Percentiles rank a stretch among this genome's conserved stretches.
These are phyloP conservation scores for Chloropsis hardwickii DNA, from an alignment of 2,113 vertebrate species.

Conservation along the genomic window DNA sequence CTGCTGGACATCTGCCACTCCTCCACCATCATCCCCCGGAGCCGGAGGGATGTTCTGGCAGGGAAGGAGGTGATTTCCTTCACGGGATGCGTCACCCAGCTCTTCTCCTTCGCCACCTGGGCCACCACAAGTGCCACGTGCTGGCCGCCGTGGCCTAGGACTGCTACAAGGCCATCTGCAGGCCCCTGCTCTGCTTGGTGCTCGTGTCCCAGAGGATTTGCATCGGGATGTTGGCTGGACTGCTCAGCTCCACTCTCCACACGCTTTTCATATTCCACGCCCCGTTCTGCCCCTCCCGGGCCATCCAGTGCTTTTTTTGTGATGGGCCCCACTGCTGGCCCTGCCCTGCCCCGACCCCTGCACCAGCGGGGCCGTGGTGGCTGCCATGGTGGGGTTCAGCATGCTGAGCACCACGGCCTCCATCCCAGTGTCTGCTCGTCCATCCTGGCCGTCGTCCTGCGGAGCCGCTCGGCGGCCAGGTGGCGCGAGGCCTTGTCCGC, in stretches of 20 bases:
- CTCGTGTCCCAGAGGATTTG: not conserved
- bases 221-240: not conserved
- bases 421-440: not conserved
- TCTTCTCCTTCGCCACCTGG: not conserved
- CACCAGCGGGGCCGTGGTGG: fast-evolving
- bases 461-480: fast-evolving
- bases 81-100: not conserved
- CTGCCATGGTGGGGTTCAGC: not conserved
- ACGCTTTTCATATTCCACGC: not conserved
- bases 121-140: not conserved
- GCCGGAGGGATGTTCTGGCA: not conserved
- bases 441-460: not conserved
- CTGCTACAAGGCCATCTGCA: fast-evolving
- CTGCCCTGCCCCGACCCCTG: not conserved
- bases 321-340: not conserved
- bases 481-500: fast-evolving
- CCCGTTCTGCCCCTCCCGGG: fast-evolving
- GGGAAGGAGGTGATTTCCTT: constrained; percentile 12
- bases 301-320: not conserved
- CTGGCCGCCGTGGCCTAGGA: fast-evolving
- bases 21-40: constrained; percentile 7
- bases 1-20: constrained; percentile 13
- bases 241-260: not conserved
- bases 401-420: not conserved
- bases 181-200: not conserved